Evolutionary conservation across 2,113 vertebrate species (phyloP), one percentile per base, ranked within the genome.

Genomic region (Phaethon lepturus): DNA sequence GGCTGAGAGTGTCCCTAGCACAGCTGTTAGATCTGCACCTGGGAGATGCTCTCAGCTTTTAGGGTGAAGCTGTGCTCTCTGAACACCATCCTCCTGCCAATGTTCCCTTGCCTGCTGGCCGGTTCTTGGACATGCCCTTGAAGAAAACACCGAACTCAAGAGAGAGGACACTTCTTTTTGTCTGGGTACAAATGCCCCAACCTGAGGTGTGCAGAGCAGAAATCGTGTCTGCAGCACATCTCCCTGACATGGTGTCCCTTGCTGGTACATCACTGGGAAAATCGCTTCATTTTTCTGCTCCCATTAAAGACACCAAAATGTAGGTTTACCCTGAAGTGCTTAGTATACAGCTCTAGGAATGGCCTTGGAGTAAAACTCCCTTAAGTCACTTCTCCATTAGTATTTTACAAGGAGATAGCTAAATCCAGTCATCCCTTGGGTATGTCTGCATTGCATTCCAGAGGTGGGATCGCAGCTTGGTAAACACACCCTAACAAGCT

Each of bases 371-470:
- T 35, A 89, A 74, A 95, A 93, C 13, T 78, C 19, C 31, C 35
- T 72, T 28, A 62, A 86, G 55, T 63, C 52, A 26, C 16, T 91
- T 89, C 23, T 89, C 47, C 11, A 13, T 84, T 71, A 77, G 67
- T 85, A 50, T 91, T 94, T 96, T 79, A 95, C 53, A 79, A 76
- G 77, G 77, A 81, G 28, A 80, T 56, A 75, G 74, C 35, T 90
- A 88, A 89, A 96, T 49, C 62, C 81, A 90, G 67, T 93, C 71
- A 83, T 66, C 42, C 45, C n/a, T 73, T 59, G 81, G 3, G 4
- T 79, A 80, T 62, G 50, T 29, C 67, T 69, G 20, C 63, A 42
- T 38, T 73, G 42, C 72, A 88, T 93, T 96, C 82, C 85, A 83
- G 82, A 11, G 3, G n/a, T 55, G 62, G 35, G 42, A 88, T 55